Conservation (phyloP, 2,888 invertebrate species). For the Agrochola macilenta region DNA sequence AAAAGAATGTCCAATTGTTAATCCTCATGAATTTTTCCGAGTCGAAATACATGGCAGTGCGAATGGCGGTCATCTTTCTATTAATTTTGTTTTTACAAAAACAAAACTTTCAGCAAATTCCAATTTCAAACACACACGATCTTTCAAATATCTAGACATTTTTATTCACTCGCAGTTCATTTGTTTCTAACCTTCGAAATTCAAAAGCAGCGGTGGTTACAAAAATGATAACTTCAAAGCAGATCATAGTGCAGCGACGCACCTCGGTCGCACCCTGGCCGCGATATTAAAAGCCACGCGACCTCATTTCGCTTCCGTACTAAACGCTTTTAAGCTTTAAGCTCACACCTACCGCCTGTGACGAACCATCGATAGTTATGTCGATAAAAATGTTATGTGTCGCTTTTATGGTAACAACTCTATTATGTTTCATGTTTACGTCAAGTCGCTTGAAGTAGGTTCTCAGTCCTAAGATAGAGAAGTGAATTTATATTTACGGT, state of each 20-base stretch:
- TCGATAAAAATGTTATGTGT: conserved; percentile 42
- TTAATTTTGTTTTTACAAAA: background rate
- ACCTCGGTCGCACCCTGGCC: conserved; percentile 76
- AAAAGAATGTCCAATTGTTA: too few relatives aligned
- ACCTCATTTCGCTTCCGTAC: conserved; percentile 87
- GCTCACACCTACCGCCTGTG: conserved; percentile 74
- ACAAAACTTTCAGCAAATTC: conserved; percentile 4
- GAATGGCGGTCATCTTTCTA: background rate
- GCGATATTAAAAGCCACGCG: conserved; percentile 86
- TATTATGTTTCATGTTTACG: conserved; percentile 20
- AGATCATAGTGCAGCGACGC: conserved; percentile 66
- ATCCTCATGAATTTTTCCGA: background rate
- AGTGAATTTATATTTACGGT: background rate
- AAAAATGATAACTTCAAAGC: conserved; percentile 55
- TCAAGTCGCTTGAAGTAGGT: background rate
- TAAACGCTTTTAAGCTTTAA: conserved; percentile 84
- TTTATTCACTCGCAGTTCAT: conserved; percentile 7
- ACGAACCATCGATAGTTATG: conserved; percentile 65
- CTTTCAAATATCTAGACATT: background rate
- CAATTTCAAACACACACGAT: conserved; percentile 4
- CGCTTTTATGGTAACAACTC: conserved; percentile 19
- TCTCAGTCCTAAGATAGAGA: background rate
- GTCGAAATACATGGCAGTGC: background rate
- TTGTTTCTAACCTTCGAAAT: conserved; percentile 21
- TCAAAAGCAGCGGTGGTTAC: conserved; percentile 27